Evolutionary conservation across 2,888 invertebrate species (phyloP).

Genomic region (Phragmatobia fuliginosa): DNA sequence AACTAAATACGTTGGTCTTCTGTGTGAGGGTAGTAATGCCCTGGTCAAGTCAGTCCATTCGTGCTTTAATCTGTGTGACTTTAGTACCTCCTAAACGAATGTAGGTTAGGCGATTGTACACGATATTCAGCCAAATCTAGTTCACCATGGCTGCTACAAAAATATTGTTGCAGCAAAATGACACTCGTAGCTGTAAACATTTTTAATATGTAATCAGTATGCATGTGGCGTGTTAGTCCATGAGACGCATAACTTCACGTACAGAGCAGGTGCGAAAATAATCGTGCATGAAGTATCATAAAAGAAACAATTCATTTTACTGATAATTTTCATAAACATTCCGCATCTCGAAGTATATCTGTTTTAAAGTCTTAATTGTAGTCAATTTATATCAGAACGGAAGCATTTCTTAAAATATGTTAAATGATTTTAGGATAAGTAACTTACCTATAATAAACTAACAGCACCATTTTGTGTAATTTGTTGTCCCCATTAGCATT

Average conservation of each 20-base stretch:
- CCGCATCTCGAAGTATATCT: not conserved
- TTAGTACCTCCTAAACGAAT: no score
- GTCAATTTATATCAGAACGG: not conserved
- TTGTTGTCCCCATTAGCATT: conserved; percentile 6
- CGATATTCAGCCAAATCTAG: not conserved
- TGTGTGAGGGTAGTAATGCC: no score
- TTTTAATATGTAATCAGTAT: conserved; percentile 54
- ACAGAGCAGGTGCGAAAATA: conserved; percentile 66
- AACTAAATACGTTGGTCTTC: no score
- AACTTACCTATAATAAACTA: not conserved
- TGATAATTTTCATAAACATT: conserved; percentile 7
- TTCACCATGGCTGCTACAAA: conserved; percentile 16
- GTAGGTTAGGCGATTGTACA: no score
- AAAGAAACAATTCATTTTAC: conserved; percentile 21
- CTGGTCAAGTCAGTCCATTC: no score
- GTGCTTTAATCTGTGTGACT: no score
- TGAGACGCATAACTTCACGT: conserved; percentile 68
- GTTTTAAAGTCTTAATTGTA: not conserved
- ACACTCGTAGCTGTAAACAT: conserved; percentile 26
- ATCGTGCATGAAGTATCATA: conserved; percentile 38
- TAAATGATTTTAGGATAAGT: not conserved
- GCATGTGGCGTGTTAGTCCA: conserved; percentile 55
- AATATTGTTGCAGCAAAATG: conserved; percentile 22
- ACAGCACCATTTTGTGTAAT: not conserved
- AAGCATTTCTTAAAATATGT: not conserved